Base-by-base conservation (phyloP, 2,888 invertebrate genomes). In the Argyra leucocephala region DNA sequence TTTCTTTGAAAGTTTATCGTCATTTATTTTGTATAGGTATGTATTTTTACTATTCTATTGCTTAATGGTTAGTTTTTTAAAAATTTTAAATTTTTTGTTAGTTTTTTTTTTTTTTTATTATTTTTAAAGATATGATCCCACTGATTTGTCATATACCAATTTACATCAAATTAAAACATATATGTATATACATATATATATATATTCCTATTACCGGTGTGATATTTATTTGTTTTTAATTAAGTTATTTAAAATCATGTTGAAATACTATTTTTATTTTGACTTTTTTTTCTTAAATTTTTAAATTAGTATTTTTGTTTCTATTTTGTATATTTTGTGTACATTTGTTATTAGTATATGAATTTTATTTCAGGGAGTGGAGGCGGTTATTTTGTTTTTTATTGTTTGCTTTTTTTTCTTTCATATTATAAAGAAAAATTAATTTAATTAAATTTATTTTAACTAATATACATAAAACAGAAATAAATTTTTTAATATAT, bases 231-330 rank as follows among this genome's bases (percentile, higher is more conserved):
- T 48, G 48, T 48, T 48, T 48, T 48, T 48, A 48, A 48, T 48
- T 48, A 48, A 48, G 48, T 48, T 48, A 48, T 48, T 48, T 48
- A 48, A 48, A 48, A 48, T 48, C 48, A 48, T 48, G 48, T 48
- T 48, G 48, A 48, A 48, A 48, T 12, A 7, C 10, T 31, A 31
- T 31, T 10, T 7, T 31, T 7, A 31, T 31, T 31, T 31, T 31
- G 5, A 31, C 5, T 5, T 31, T 31, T 10, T 31, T 48, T 48
- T 31, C 7, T 48, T 37, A 37, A 37, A 12, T 37, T 37, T 37
- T 37, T 37, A 37, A 37, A 12, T 12, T 10, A 15, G 37, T 37
- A 37, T 37, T 37, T 10, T 10, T 3, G 37, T 37, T 37, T 10
- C 15, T 15, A 2, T 37, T 15, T 37, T 37, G n/a, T n/a, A n/a